phyloP scores from a whole-genome alignment of 2,888 invertebrate species.

The Coleophora deauratella region DNA sequence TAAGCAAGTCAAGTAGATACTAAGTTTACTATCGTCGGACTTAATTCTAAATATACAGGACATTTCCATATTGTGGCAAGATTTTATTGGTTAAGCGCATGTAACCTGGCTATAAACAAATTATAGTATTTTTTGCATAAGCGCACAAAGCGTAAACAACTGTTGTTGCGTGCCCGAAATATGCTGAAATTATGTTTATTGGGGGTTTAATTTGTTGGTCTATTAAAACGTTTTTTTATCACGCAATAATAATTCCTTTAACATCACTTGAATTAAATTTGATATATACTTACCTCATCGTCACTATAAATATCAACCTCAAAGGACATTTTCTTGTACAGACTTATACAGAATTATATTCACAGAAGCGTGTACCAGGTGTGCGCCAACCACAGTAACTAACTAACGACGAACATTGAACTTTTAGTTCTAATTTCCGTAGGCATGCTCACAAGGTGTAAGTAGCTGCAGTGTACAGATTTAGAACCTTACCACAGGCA shows the following conservation, averaged over 20 bases:
- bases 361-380: too few species aligned
- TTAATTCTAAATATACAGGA: slow-evolving; percentile 53
- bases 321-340: too few species aligned
- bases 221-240: too few species aligned
- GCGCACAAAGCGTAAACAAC: slow-evolving; percentile 61
- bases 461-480: too few species aligned
- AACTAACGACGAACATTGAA: too few species aligned
- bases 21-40: slow-evolving; percentile 36
- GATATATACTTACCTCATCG: too few species aligned
- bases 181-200: slow-evolving; percentile 14
- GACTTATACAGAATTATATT: slow-evolving; percentile 7
- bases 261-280: too few species aligned
- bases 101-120: slow-evolving; percentile 62
- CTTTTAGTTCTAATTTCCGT: too few species aligned
- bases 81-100: slow-evolving; percentile 63
- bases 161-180: slow-evolving; percentile 51
- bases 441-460: neutral
- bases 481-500: too few species aligned
- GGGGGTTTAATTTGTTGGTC: slow-evolving; percentile 7
- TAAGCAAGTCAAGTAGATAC: slow-evolving; percentile 51
- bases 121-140: slow-evolving; percentile 50
- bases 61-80: slow-evolving; percentile 59
- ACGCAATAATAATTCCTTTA: too few species aligned
- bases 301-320: too few species aligned
- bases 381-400: too few species aligned